Conservation (phyloP, 2,888 invertebrate species). For the Harpalus rubripes region DNA sequence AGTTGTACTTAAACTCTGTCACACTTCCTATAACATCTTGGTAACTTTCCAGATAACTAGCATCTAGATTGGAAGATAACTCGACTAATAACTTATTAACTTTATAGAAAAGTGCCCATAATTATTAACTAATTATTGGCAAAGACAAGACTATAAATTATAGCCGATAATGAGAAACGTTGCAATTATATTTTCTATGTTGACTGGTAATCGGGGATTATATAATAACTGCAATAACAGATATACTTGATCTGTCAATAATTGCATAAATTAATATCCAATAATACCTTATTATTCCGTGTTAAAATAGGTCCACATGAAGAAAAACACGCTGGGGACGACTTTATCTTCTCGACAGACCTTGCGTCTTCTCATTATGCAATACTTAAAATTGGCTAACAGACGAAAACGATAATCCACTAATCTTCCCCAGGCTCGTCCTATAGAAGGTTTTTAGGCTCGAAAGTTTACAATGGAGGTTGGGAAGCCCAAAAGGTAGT, state of each 20-base stretch:
- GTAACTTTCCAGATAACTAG: slow-evolving; percentile 47
- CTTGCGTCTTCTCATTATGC: too few relatives aligned
- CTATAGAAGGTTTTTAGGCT: too few relatives aligned
- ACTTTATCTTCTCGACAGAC: too few relatives aligned
- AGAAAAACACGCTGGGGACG: too few relatives aligned
- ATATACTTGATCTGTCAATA: slow-evolving; percentile 3
- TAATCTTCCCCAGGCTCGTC: too few relatives aligned
- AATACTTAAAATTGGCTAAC: too few relatives aligned
- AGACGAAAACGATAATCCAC: too few relatives aligned
- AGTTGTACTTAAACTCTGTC: not conserved
- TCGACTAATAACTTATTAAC: not conserved
- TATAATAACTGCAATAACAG: not conserved
- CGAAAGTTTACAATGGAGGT: too few relatives aligned
- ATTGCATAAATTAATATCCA: not conserved
- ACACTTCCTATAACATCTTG: slow-evolving; percentile 8
- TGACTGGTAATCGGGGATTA: not conserved
- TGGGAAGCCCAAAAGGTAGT: too few relatives aligned
- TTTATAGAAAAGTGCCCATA: slow-evolving; percentile 26
- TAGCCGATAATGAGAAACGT: slow-evolving; percentile 33
- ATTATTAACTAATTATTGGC: slow-evolving; percentile 41
- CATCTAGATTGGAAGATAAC: slow-evolving; percentile 39
- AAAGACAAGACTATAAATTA: slow-evolving; percentile 28
- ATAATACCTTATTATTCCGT: too few relatives aligned
- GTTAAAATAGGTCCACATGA: too few relatives aligned
- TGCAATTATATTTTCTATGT: slow-evolving; percentile 32